These are phyloP conservation scores for Galerucella pusilla DNA, from an alignment of 2,888 invertebrate genomes.

Conservation along the genomic window DNA sequence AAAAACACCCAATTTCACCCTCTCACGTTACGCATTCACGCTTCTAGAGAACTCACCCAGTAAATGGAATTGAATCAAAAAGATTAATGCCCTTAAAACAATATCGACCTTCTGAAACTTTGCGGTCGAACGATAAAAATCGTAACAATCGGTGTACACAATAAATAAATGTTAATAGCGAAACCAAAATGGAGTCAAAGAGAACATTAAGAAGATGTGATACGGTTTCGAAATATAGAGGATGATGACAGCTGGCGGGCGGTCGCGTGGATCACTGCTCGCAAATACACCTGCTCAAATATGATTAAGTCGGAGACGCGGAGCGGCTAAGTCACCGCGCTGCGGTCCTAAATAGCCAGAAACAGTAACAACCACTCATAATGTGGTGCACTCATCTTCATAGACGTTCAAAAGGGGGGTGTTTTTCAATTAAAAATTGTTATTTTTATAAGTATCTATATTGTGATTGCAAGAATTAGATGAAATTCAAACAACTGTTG, in stretches of 20 bases:
- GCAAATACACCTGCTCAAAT: slow-evolving; percentile 63
- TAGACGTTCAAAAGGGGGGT: neutral
- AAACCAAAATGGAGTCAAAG: slow-evolving; percentile 31
- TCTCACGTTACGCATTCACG: neutral
- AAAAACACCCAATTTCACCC: neutral
- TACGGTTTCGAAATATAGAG: slow-evolving; percentile 39
- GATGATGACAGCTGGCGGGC: slow-evolving; percentile 62
- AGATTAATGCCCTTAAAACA: slow-evolving; percentile 9
- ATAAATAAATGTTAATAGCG: slow-evolving; percentile 23
- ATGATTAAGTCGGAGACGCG: slow-evolving; percentile 34
- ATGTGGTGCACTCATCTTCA: neutral
- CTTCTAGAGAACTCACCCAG: neutral
- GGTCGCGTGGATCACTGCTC: slow-evolving; percentile 60
- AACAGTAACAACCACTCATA: neutral
- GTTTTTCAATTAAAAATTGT: neutral
- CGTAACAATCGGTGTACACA: slow-evolving; percentile 23
- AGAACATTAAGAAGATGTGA: slow-evolving; percentile 30
- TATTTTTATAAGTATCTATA: neutral
- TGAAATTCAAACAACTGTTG: no score
- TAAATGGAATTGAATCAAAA: neutral
- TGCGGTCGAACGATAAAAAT: slow-evolving; percentile 24
- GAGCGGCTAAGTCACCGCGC: neutral
- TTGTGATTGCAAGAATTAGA: no score
- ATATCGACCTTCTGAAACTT: neutral
- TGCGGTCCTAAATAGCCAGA: neutral